Percentiles rank a stretch among this genome's conserved stretches.
Conservation (phyloP, 2,113 vertebrate species). For the Coryphaenoides rupestris region DNA sequence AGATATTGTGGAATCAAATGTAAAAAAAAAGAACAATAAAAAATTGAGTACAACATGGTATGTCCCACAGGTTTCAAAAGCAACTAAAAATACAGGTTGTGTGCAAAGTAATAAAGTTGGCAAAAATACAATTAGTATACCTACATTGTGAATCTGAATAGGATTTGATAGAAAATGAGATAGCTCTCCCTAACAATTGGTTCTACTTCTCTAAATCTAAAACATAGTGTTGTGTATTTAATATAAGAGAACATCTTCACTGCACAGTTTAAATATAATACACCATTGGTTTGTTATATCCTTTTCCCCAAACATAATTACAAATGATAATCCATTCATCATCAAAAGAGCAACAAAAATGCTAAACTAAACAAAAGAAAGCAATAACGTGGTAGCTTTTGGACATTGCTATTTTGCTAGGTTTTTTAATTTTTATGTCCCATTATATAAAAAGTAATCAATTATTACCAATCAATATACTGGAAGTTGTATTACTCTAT, state of each 20-base stretch:
- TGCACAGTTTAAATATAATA: constrained; percentile 93
- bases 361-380: constrained; percentile 26
- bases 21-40: constrained; percentile 63
- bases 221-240: constrained; percentile 85
- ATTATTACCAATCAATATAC: constrained; percentile 90
- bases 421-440: constrained; percentile 32
- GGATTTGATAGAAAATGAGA: constrained; percentile 91
- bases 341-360: constrained; percentile 77
- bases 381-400: too few species aligned
- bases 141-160: constrained; percentile 85
- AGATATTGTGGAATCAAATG: too few species aligned
- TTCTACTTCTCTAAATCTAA: constrained; percentile 90
- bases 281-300: constrained; percentile 81
- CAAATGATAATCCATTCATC: constrained; percentile 65
- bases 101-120: constrained; percentile 87
- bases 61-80: constrained; percentile 41
- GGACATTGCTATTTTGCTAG: too few species aligned
- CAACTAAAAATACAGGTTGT: constrained; percentile 82
- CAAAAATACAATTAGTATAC: constrained; percentile 85
- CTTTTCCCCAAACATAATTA: constrained; percentile 78
- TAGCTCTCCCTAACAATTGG: constrained; percentile 85
- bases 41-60: constrained; percentile 25
- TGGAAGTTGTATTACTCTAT: constrained; percentile 79
- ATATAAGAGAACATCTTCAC: constrained; percentile 93
- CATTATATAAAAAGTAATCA: constrained; percentile 95